Evolutionary conservation across 2,888 invertebrate species (phyloP), one percentile per base, ranked within the genome.

Genomic region (Drosophila silvestris): DNA sequence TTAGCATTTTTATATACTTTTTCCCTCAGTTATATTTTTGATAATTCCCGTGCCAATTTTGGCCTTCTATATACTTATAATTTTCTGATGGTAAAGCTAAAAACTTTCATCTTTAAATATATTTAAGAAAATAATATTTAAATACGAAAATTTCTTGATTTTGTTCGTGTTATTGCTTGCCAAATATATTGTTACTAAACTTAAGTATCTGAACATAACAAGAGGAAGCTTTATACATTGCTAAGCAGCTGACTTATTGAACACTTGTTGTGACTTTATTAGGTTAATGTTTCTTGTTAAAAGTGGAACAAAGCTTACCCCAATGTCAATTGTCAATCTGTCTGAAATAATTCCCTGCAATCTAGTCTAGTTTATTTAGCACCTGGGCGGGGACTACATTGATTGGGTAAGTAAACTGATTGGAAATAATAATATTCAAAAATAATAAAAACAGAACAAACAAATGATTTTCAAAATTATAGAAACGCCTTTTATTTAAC

Each of bases 221-320:
- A 9, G n/a, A 22, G 50, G 33, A 39, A 50, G 7, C 32, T 50
- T 56, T 32, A 50, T 50, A 50, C 30, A n/a, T 26, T 37, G 37
- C 58, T 65, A 64, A 71, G 59, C 78, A 59, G 64, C 57, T 77
- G 81, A 60, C 57, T 78, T 73, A 68, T 86, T 83, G 84, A 89
- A 83, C 89, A 89, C 82, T 86, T 81, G 62, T 68, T 85, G 89
- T 88, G 85, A 85, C 81, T 80, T 83, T 52, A 82, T 71, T 82
- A 79, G 79, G 47, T 58, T 68, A 56, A 58, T 59, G 39, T 37
- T 35, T 41, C 26, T n/a, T 63, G 50, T 30, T 69, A 68, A 64
- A 54, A 26, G 22, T 22, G 22, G 26, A 70, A 66, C 53, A 51
- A 73, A 83, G 51, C 61, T 62, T 80, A 30, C 59, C 39, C 54